Conservation (phyloP, 1,140 invertebrate genomes). For the Gonatopus flavifemur region DNA sequence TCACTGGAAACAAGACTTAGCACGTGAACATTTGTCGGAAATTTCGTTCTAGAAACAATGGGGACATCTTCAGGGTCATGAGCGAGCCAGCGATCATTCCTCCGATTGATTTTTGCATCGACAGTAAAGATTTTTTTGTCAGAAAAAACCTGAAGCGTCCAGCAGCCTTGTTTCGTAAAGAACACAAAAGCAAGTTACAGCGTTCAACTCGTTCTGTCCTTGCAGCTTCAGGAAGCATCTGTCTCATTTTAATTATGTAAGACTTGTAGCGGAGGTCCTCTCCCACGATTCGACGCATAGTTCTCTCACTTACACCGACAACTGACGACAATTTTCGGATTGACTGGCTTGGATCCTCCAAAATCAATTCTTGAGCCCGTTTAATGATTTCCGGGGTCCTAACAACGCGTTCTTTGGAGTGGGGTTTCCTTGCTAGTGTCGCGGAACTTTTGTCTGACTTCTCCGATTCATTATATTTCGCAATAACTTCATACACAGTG, state of each 20-base stretch:
- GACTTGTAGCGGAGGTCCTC: conserved; percentile 5
- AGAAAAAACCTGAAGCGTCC: no score
- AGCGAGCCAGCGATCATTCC: no score
- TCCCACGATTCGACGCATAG: conserved; percentile 10
- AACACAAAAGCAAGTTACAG: no score
- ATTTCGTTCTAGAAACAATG: no score
- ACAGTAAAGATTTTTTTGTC: no score
- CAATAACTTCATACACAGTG: neutral
- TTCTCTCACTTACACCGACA: conserved; percentile 14
- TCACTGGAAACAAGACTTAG: no score
- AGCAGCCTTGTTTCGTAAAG: no score
- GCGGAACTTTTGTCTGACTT: conserved; percentile 1
- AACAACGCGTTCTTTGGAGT: neutral
- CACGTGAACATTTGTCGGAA: no score
- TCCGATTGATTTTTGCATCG: no score
- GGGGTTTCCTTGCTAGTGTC: neutral
- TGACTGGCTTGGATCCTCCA: conserved; percentile 7
- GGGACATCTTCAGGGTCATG: no score
- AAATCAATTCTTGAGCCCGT: conserved; percentile 12
- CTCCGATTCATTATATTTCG: conserved; percentile 2
- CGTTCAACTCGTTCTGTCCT: no score
- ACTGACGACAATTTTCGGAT: conserved; percentile 13
- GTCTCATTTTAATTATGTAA: neutral
- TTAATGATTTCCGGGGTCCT: conserved; percentile 5
- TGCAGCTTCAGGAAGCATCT: no score